phyloP scores from a whole-genome alignment of 2,797 vertebrate genomes.

The Diglossa cyanea region DNA sequence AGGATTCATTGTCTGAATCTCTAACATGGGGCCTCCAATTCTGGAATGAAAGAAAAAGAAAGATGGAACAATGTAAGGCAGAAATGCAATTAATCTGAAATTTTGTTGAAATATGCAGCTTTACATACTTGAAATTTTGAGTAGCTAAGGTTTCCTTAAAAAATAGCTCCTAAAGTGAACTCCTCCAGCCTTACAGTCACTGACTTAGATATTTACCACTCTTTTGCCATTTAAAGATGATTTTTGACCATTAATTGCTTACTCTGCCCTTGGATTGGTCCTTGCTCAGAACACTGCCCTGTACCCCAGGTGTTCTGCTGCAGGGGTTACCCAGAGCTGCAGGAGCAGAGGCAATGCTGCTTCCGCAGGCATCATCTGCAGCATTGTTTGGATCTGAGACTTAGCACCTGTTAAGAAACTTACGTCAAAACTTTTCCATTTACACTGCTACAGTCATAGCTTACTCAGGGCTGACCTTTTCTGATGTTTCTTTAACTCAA shows the following conservation, averaged over 20 bases:
- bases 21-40: not conserved
- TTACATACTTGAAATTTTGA: not conserved
- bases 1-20: slow-evolving; percentile 48
- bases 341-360: not conserved
- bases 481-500: not conserved
- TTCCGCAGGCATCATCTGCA: not conserved
- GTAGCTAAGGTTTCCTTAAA: not conserved
- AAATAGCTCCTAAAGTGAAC: not conserved
- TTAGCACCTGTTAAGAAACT: not conserved
- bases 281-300: not conserved
- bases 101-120: not conserved
- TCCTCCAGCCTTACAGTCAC: not conserved
- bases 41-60: slow-evolving; percentile 8
- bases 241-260: not conserved
- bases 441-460: fast-evolving
- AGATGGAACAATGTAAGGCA: not conserved
- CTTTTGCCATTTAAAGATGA: not conserved
- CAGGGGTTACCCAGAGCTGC: not conserved
- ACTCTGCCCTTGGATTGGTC: not conserved
- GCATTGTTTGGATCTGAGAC: not conserved
- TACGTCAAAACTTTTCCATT: not conserved
- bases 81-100: not conserved
- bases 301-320: not conserved
- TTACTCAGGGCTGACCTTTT: not conserved
- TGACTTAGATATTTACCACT: not conserved